These are phyloP conservation scores for Crenichthys baileyi DNA, from an alignment of 2,797 vertebrate genomes.

Conservation along the genomic window DNA sequence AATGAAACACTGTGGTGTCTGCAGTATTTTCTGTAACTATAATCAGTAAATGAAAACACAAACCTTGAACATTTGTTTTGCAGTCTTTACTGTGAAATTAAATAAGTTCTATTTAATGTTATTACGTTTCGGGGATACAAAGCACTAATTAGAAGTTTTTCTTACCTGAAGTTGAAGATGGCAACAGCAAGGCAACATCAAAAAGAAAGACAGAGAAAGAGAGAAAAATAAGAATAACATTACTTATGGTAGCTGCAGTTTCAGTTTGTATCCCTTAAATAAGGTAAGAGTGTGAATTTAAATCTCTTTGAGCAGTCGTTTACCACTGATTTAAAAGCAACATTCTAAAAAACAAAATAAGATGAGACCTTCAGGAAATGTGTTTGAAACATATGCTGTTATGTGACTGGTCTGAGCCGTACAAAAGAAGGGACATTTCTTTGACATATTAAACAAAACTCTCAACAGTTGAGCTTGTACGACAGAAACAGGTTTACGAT, in stretches of 20 bases:
- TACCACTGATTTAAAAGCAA: constrained; percentile 16
- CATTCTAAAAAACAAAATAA: constrained; percentile 6
- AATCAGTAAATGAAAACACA: background rate
- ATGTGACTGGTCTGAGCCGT: constrained; percentile 15
- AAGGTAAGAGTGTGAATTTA: background rate
- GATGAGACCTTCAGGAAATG: constrained; percentile 7
- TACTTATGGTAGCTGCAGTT: constrained; percentile 8
- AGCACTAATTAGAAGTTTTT: constrained; percentile 8
- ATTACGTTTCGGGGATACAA: constrained; percentile 5
- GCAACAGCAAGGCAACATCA: constrained; percentile 37
- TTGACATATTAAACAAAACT: constrained; percentile 18
- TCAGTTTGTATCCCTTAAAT: background rate
- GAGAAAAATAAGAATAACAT: constrained; percentile 39
- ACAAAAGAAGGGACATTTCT: constrained; percentile 1
- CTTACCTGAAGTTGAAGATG: constrained; percentile 71
- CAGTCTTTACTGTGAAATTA: background rate
- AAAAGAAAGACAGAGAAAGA: constrained; percentile 6
- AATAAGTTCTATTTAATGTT: background rate
- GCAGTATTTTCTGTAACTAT: background rate
- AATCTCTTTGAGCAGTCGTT: constrained; percentile 10
- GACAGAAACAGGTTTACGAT: constrained; percentile 29
- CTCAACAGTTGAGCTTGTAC: constrained; percentile 13
- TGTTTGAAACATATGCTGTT: constrained; percentile 16
- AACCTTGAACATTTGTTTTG: background rate
- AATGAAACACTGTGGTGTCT: background rate